Evolutionary conservation across 2,113 vertebrate genomes (phyloP), one percentile per base, ranked within the genome.

Genomic region (Rhinogobius similis): DNA sequence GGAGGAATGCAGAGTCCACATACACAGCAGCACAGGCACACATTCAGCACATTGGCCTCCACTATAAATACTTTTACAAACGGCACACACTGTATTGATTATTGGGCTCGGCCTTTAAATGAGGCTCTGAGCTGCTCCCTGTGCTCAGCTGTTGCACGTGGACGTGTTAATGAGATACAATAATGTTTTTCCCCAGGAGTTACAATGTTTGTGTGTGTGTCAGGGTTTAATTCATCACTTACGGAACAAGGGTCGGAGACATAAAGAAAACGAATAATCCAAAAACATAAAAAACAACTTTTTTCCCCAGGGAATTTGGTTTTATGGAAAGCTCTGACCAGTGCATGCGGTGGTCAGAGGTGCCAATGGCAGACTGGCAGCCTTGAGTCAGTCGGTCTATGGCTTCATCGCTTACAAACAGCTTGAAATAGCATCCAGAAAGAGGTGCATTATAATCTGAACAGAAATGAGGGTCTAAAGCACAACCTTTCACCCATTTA

Each of bases 21-120:
- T 43, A 62, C 69, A 65, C 64, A 55, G 29, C 39, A 48, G 4
- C 63, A 65, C 76, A 56, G 14, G 21, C 52, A n/a, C 43, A 39
- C 71, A 79, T 82, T 81, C 76, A 84, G 56, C 43, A 44, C 43
- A 50, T 7, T 50, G 46, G 8, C 18, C 73, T 29, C 65, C 62
- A 71, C 82, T 82, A 82, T 82, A 84, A 84, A 66, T 79, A 80
- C 65, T 71, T 76, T 59, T 56, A 81, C 73, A 82, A 88, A 70
- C 63, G 52, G 53, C 78, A 87, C 70, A 84, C 61, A 58, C 70
- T 44, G 66, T 72, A 87, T 70, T 84, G 82, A 85, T 82, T 72
- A 80, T 38, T 20, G 13, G 48, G 24, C 53, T 46, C 43, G 73
- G 79, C 58, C 71, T 86, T 84, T 77, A 82, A 82, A 82, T 82